Conservation (phyloP, 2,888 invertebrate species). For the Crepidodera aurea region DNA sequence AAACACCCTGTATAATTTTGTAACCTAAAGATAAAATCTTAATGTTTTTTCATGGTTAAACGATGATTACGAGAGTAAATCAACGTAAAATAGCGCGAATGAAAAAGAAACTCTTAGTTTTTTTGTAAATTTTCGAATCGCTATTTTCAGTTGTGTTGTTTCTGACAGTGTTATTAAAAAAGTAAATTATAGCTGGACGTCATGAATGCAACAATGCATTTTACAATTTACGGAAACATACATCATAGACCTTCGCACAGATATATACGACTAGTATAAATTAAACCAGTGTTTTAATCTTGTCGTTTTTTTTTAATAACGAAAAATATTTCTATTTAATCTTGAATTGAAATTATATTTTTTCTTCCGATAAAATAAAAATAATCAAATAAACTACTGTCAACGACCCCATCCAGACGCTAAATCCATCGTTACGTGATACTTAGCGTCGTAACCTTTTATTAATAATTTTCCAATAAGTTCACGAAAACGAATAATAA, state of each 20-base stretch:
- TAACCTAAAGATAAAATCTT: too few species aligned
- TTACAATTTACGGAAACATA: conserved; percentile 8
- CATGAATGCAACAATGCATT: conserved; percentile 11
- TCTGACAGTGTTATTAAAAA: conserved; percentile 14
- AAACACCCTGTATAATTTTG: too few species aligned
- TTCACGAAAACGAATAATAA: conserved; percentile 6
- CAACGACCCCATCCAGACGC: too few species aligned
- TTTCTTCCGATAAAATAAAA: too few species aligned
- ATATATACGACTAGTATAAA: conserved; percentile 3
- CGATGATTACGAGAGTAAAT: too few species aligned
- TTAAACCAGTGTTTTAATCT: neutral
- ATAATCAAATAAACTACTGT: too few species aligned
- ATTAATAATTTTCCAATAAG: conserved; percentile 10
- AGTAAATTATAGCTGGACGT: conserved; percentile 9
- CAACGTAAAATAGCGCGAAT: too few species aligned
- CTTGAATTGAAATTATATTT: too few species aligned
- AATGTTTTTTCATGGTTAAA: too few species aligned
- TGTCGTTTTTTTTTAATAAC: neutral
- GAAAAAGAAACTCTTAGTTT: too few species aligned
- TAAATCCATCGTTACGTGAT: too few species aligned
- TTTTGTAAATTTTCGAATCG: neutral
- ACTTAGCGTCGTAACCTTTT: neutral
- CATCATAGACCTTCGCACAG: conserved; percentile 2
- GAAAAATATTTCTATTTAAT: too few species aligned
- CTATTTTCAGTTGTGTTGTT: conserved; percentile 1